phyloP scores from a whole-genome alignment of 2,888 invertebrate genomes.

The Villa cingulata region DNA sequence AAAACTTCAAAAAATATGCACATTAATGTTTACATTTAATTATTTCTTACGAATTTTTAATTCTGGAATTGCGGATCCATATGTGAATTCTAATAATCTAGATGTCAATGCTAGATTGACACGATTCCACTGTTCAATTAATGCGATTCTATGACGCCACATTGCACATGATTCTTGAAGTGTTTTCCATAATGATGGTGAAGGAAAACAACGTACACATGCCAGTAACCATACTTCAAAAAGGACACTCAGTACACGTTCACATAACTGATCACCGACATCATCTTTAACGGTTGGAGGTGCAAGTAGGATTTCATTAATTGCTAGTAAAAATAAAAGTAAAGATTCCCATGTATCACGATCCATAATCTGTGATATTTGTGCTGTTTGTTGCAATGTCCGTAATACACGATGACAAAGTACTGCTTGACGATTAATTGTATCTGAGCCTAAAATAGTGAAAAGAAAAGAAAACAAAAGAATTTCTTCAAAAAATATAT shows the following conservation, averaged over 20 bases:
- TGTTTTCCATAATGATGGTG: conserved; percentile 92
- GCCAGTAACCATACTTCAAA: conserved; percentile 65
- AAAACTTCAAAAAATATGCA: not conserved
- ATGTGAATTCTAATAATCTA: conserved; percentile 70
- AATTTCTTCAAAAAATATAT: not conserved
- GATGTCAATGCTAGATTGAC: conserved; percentile 83
- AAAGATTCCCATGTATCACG: conserved; percentile 85
- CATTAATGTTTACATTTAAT: too few relatives aligned
- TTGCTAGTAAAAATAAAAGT: conserved; percentile 72
- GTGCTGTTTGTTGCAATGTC: conserved; percentile 66
- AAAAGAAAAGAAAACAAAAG: too few relatives aligned
- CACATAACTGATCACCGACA: conserved; percentile 89
- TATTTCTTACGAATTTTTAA: conserved; percentile 55
- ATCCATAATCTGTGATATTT: conserved; percentile 60
- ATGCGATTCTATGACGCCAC: conserved; percentile 87
- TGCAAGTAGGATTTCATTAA: conserved; percentile 80
- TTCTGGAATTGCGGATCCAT: conserved; percentile 71
- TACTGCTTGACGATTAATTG: conserved; percentile 85
- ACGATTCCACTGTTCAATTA: conserved; percentile 90
- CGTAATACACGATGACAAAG: conserved; percentile 82
- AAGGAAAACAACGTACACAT: conserved; percentile 69
- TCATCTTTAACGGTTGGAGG: conserved; percentile 90
- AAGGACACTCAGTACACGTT: conserved; percentile 82
- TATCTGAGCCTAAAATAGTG: conserved; percentile 56
- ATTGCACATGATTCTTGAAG: conserved; percentile 80